Base-by-base conservation (phyloP, 1,140 invertebrate species). In the Drosophila aff. region DNA sequence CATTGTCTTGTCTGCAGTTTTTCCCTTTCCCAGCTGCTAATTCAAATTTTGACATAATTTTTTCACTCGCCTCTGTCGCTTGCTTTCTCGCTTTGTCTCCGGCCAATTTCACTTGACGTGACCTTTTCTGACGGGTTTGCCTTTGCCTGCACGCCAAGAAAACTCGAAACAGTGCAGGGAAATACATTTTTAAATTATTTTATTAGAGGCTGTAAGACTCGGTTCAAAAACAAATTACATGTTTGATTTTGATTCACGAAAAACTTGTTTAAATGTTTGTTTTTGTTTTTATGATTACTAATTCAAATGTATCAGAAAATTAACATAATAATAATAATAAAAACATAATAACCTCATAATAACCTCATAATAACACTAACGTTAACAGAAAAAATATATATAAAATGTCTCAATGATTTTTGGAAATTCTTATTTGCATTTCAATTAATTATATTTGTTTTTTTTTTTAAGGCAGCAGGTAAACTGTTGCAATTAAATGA, bases 1-100 rank as follows among this genome's bases (percentile, higher is more conserved):
- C 81, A 89, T 89, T 90, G 85, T 89, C 60, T 89, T 59, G 46
- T 33, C 44, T 21, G 43, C 15, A 53, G 60, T 79, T 50, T 68
- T 68, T 61, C 50, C 60, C 63, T 41, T 76, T 81, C 74, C 55
- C 84, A 90, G 63, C 69, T 61, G 68, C 66, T 79, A 78, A 81
- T 90, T 89, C 76, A 90, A 79, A 90, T 90, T 90, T 90, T 90
- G 85, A 90, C 85, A 90, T 90, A 90, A 90, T 85, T 90, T 90
- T 69, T 79, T 47, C 55, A 72, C 43, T 72, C 38, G 43, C 44
- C 55, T 68, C 66, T 53, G 47, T 57, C 41, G 59, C 62, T 49
- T 79, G 68, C 84, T 89, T 89, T 90, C 81, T 90, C 85, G 77
- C 81, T 57, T 81, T 86, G 76, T 74, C 64, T 76, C 59, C 58